Evolutionary conservation across 2,888 invertebrate genomes (phyloP).

Genomic region (Ryuthela nishihirai): DNA sequence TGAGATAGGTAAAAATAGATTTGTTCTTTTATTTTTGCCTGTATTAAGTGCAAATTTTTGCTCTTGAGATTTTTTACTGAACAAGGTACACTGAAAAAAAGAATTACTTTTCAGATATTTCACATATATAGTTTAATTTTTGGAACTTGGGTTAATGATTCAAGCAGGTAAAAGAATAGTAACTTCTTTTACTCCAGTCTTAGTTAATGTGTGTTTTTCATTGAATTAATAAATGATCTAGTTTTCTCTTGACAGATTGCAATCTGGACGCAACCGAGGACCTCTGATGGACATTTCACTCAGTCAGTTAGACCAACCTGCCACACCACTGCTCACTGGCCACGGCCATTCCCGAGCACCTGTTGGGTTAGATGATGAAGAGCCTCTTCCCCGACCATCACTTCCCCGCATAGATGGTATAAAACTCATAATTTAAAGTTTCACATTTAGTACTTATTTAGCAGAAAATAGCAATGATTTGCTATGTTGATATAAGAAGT

Average conservation of each 20-base stretch:
- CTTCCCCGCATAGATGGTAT: constrained; percentile 78
- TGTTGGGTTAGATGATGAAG: constrained; percentile 33
- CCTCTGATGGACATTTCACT: constrained; percentile 61
- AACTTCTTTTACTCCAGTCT: no score
- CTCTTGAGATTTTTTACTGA: no score
- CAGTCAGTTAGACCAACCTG: constrained; percentile 60
- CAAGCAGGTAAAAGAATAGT: no score
- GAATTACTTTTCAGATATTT: no score
- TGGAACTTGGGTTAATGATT: no score
- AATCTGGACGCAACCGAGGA: constrained; percentile 58
- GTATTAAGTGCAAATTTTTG: no score
- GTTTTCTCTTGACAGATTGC: constrained; percentile 6
- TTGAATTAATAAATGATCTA: background rate
- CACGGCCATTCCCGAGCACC: constrained; percentile 41
- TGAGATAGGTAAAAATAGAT: no score
- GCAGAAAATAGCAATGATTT: background rate
- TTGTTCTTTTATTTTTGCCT: no score
- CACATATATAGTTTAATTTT: no score
- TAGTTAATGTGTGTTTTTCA: background rate
- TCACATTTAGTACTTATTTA: background rate
- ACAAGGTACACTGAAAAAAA: no score
- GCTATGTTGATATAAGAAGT: no score
- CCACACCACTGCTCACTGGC: constrained; percentile 45
- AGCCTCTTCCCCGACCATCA: constrained; percentile 72
- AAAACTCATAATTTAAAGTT: constrained; percentile 13